Evolutionary conservation across 2,888 invertebrate genomes (phyloP), one percentile per base, ranked within the genome.

Genomic region (Chrysodeixis includens): DNA sequence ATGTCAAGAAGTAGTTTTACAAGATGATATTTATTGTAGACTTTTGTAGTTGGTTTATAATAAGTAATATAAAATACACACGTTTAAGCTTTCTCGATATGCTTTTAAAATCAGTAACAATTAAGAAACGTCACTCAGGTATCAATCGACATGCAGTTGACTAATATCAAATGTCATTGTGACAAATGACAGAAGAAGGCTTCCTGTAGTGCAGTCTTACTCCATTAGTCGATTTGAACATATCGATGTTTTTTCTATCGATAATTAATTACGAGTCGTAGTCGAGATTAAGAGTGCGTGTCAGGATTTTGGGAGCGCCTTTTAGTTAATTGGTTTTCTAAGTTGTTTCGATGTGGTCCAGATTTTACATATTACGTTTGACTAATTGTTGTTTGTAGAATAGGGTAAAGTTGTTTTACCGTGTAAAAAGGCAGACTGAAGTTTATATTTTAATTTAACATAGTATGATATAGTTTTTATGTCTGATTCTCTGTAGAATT

Each of bases 151-250:
- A 85, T 85, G 82, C 77, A 83, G 80, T 90, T 94, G 93, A 94
- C 78, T 94, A 92, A 95, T 95, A 93, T 93, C 92, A 93, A 91
- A 92, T 90, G 94, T 93, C 94, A 92, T 81, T 71, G 86, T 91
- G 93, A 95, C 92, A 93, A 94, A 94, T 94, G 91, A 86, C 87
- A 87, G 87, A 85, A 86, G 86, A 79, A 79, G 87, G 91, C 93
- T 93, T 94, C 94, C 94, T 93, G 92, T 91, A 86, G 93, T 86
- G 92, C 87, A 81, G 86, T 83, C 87, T 80, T 70, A 66, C 76
- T 85, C 89, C 91, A 92, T 92, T 92, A 93, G 88, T 83, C 76
- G 72, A 82, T 62, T 85, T 67, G 68, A 69, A 71, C 58, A 73
- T 81, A 81, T 78, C 78, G 78, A 81, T 69, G 65, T 74, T 81